Base-by-base conservation (phyloP, 2,797 vertebrate genomes). In the Helostoma temminkii region DNA sequence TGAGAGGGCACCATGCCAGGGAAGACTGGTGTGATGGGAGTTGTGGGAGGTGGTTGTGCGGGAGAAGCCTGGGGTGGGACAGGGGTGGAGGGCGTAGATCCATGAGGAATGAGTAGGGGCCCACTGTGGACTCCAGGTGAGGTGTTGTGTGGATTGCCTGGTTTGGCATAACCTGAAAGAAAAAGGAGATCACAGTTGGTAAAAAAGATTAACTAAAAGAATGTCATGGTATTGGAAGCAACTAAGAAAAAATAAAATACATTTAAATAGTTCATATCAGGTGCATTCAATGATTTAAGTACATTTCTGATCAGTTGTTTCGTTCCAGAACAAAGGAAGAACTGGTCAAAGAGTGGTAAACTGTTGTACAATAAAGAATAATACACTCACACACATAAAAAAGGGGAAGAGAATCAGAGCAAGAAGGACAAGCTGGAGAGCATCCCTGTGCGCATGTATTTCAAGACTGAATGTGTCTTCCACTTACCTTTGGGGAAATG, bases 21-120 rank as follows among this genome's bases (percentile, higher is more conserved):
- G 74, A 98, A 98, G 64, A 95, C 89, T 0, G 97, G 91, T 59
- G 95, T 83, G 82, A 94, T 92, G 53, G 94, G 95, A 59, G 94
- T 83, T 1, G 96, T 91, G 43, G 95, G 91, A 71, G 93, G 91
- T 18, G 92, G 92, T 81, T 95, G 96, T 53, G 91, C 92, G 4
- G 95, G 89, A 76, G 96, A 95, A 55, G 95, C 87, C 57, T 96
- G 96, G 64, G 94, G 85, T 36, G 92, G 84, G 71, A 79, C 92
- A 5, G 95, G 93, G 36, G 95, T 96, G 32, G 96, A 93, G 74
- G 97, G 94, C 0, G 94, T 96, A 78, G 96, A 96, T 61, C 94
- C 95, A 62, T 95, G 96, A 85, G 96, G 95, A 75, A 97, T 95
- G 58, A 95, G 94, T 36, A 91, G 89, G 45, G 94, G 90, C n/a